These are phyloP conservation scores for Alectoris magna DNA, from an alignment of 2,797 vertebrate genomes.

Conservation along the genomic window DNA sequence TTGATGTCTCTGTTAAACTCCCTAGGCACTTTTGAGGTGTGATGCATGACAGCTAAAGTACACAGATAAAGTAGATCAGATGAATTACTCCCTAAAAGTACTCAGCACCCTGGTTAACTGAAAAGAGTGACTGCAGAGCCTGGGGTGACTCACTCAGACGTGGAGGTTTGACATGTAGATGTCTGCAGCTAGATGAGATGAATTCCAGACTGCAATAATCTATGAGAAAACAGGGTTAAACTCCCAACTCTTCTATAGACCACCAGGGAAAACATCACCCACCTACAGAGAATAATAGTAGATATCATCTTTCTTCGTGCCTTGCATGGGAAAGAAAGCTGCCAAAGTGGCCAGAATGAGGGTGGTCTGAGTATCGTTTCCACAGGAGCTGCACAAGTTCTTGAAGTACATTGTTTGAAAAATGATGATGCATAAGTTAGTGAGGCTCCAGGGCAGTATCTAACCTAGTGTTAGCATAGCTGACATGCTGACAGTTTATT, in stretches of 20 bases:
- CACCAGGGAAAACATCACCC: neutral
- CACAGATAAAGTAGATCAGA: slow-evolving; percentile 10
- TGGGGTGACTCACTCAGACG: neutral
- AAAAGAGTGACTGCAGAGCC: neutral
- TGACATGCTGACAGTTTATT: slow-evolving; percentile 83
- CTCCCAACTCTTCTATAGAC: neutral
- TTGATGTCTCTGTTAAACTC: slow-evolving; percentile 5
- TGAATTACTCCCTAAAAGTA: slow-evolving; percentile 28
- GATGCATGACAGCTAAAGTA: neutral
- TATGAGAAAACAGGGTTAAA: neutral
- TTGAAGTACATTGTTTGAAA: slow-evolving; percentile 75
- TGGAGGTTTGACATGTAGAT: neutral
- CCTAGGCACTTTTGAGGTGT: neutral
- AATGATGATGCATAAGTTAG: slow-evolving; percentile 77
- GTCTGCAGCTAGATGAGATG: neutral
- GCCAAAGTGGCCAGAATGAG: neutral
- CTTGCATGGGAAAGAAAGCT: accelerated
- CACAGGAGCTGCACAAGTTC: slow-evolving; percentile 33
- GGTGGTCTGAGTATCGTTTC: neutral
- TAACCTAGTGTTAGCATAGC: slow-evolving; percentile 82
- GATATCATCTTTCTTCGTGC: neutral
- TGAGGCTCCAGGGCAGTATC: slow-evolving; percentile 74
- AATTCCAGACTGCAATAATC: neutral
- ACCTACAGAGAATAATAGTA: neutral
- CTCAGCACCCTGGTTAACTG: neutral